phyloP scores from a whole-genome alignment of 2,888 invertebrate genomes.

The Protonemura montana region DNA sequence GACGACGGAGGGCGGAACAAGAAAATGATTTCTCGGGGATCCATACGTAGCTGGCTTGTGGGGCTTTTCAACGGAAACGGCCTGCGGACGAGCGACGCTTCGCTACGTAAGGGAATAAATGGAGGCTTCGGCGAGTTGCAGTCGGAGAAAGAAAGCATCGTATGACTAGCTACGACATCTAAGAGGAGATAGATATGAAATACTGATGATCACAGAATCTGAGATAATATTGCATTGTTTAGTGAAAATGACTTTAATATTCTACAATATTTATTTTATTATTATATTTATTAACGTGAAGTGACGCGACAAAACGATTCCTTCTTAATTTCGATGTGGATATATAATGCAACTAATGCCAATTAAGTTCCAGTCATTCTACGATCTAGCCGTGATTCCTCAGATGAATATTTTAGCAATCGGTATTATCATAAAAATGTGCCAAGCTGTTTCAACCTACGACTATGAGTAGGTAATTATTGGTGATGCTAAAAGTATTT shows the following conservation, averaged over 20 bases:
- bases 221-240: slow-evolving; percentile 34
- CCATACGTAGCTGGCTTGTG: slow-evolving; percentile 77
- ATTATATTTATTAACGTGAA: slow-evolving; percentile 43
- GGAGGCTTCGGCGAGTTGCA: slow-evolving; percentile 64
- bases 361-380: slow-evolving; percentile 37
- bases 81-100: slow-evolving; percentile 70
- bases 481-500: slow-evolving; percentile 19
- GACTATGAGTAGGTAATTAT: slow-evolving; percentile 10
- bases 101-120: slow-evolving; percentile 63
- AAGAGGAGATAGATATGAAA: slow-evolving; percentile 36
- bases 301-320: slow-evolving; percentile 16
- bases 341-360: slow-evolving; percentile 36
- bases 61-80: slow-evolving; percentile 78
- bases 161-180: slow-evolving; percentile 55
- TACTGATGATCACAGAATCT: slow-evolving; percentile 17
- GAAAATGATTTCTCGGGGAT: slow-evolving; percentile 68
- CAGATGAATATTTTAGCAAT: slow-evolving; percentile 36
- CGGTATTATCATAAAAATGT: slow-evolving; percentile 41
- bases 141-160: slow-evolving; percentile 68
- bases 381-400: slow-evolving; percentile 37
- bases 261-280: slow-evolving; percentile 38
- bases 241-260: background rate
- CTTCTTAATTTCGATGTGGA: slow-evolving; percentile 20
- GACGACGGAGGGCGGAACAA: slow-evolving; percentile 62
- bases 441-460: slow-evolving; percentile 39